These are phyloP conservation scores for Drosophila gaucha DNA, from an alignment of 2,888 invertebrate species.

Conservation along the genomic window DNA sequence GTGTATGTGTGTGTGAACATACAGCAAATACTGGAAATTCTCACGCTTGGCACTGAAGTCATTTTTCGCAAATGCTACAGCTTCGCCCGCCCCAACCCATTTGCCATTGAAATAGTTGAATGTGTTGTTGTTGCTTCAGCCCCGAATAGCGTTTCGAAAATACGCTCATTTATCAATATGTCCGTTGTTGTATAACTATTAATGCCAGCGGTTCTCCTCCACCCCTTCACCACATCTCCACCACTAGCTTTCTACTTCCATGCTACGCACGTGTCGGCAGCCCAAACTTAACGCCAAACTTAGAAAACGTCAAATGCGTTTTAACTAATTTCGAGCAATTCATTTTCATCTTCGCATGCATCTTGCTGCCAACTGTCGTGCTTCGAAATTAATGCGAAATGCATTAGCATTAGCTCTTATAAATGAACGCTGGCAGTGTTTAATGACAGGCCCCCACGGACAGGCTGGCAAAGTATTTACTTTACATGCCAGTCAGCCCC, in stretches of 20 bases:
- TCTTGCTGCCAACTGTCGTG: slow-evolving; percentile 56
- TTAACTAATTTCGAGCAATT: slow-evolving; percentile 75
- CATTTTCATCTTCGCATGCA: slow-evolving; percentile 69
- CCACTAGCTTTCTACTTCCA: neutral
- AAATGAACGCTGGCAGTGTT: slow-evolving; percentile 44
- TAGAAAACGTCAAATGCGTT: slow-evolving; percentile 72
- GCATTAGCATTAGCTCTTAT: slow-evolving; percentile 67
- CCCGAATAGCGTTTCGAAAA: slow-evolving; percentile 60
- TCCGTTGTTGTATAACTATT: slow-evolving; percentile 82
- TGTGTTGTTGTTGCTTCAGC: slow-evolving; percentile 21
- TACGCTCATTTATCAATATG: slow-evolving; percentile 82
- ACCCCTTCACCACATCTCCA: neutral
- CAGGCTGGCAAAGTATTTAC: slow-evolving; percentile 10
- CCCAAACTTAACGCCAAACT: slow-evolving; percentile 56
- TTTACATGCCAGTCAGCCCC: slow-evolving; percentile 17
- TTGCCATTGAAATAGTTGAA: slow-evolving; percentile 72
- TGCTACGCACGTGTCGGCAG: slow-evolving; percentile 39
- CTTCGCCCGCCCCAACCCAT: slow-evolving; percentile 48
- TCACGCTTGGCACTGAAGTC: slow-evolving; percentile 74
- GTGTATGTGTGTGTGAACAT: slow-evolving; percentile 10
- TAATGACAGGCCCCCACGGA: slow-evolving; percentile 20
- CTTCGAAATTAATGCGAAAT: slow-evolving; percentile 65
- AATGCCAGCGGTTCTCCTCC: slow-evolving; percentile 58
- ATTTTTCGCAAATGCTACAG: slow-evolving; percentile 62
- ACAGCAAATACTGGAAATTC: slow-evolving; percentile 56